Evolutionary conservation across 2,113 vertebrate genomes (phyloP), one percentile per base, ranked within the genome.

Genomic region (Cromileptes altivelis): DNA sequence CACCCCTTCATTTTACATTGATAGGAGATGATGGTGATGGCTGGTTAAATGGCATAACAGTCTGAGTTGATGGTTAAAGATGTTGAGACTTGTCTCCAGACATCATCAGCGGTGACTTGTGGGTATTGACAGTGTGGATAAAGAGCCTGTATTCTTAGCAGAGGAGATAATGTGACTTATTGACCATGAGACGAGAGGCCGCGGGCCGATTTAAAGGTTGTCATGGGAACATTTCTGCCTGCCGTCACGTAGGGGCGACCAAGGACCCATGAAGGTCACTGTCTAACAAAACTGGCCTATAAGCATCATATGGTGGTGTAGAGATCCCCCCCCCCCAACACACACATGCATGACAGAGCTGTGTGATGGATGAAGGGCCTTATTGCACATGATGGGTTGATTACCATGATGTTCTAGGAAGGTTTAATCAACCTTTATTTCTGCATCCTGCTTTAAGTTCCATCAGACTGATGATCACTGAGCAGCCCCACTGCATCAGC

Each of bases 141-240:
- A 78, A 61, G 64, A 70, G 45, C 2, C 37, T 17, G 52, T 55
- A 10, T 21, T 65, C 65, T 75, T 80, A 45, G 63, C 47, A 4
- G 72, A 75, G 42, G 45, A 52, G 81, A 80, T 82, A 33, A 88
- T 58, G 27, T 11, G 75, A 70, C 81, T 85, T 50, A 78, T 49
- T 78, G 75, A 80, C 67, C 61, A 9, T 70, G 86, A 84, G 71
- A 63, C 19, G 2, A 60, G 56, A 58, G 19, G 33, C 58, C 30
- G 21, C 1, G 0, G 17, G 63, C 61, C 21, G 47, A 50, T 81
- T 64, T 70, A 61, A 65, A 75, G 73, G 78, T 86, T 80, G 82
- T 73, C 84, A 81, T 60, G 75, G 75, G 15, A 62, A 88, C 50
- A 30, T 79, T 61, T 67, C 70, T 30, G 55, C 73, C 25, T 7